phyloP scores from a whole-genome alignment of 2,888 invertebrate species.

The Cantharis lateralis region DNA sequence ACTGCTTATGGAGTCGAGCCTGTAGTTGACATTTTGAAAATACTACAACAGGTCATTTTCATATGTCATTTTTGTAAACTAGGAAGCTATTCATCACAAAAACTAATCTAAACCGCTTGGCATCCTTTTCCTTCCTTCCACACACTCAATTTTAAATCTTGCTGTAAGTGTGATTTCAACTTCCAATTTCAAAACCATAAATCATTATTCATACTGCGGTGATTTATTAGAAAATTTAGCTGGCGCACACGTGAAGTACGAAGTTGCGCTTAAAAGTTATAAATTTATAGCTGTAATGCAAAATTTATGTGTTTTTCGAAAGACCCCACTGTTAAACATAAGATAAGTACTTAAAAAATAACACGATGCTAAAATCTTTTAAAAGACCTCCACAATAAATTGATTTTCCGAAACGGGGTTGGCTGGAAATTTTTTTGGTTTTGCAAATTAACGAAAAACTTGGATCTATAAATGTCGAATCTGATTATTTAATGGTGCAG shows the following conservation, averaged over 20 bases:
- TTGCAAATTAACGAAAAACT: neutral
- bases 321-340: neutral
- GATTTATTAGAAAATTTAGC: conserved; percentile 30
- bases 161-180: conserved; percentile 25
- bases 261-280: conserved; percentile 28
- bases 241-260: conserved; percentile 24
- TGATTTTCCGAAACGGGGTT: neutral
- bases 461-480: neutral
- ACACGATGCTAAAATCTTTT: neutral
- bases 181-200: conserved; percentile 29
- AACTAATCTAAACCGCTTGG: conserved; percentile 33
- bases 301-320: conserved; percentile 28
- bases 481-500: neutral
- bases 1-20: conserved; percentile 14
- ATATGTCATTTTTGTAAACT: conserved; percentile 35
- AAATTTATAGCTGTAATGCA: conserved; percentile 26
- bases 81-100: conserved; percentile 33
- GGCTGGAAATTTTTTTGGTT: neutral
- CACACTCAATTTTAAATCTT: conserved; percentile 37
- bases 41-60: conserved; percentile 36
- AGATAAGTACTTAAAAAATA: conserved; percentile 4
- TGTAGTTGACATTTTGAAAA: conserved; percentile 29
- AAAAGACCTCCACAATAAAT: neutral
- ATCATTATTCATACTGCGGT: conserved; percentile 23
- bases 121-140: conserved; percentile 30